Evolutionary conservation across 2,113 vertebrate genomes (phyloP).

Genomic region (Misgurnus anguillicaudatus): DNA sequence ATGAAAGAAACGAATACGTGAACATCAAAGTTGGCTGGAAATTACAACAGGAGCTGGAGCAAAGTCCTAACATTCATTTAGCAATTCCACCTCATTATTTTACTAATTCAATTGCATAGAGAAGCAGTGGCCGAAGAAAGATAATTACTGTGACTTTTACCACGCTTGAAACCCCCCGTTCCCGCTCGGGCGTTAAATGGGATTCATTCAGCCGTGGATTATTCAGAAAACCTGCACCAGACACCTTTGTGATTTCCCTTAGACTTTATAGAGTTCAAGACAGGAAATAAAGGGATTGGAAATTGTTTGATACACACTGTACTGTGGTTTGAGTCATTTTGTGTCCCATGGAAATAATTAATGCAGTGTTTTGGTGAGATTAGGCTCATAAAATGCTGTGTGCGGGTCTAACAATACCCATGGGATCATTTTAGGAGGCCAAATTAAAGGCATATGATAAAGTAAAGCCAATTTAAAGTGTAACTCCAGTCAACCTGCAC

Average conservation of each 20-base stretch:
- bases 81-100: conserved; percentile 49
- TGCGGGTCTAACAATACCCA: background rate
- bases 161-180: conserved; percentile 13
- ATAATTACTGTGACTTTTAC: conserved; percentile 46
- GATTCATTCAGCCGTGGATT: conserved; percentile 43
- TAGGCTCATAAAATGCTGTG: background rate
- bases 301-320: background rate
- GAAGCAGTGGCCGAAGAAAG: conserved; percentile 32
- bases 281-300: background rate
- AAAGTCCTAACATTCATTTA: conserved; percentile 30
- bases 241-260: conserved; percentile 32
- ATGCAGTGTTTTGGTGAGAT: conserved; percentile 17
- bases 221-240: conserved; percentile 24
- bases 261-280: conserved; percentile 9
- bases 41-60: background rate
- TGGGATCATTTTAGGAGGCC: background rate
- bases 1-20: conserved; percentile 5
- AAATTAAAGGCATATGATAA: conserved; percentile 19
- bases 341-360: conserved; percentile 16
- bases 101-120: conserved; percentile 48
- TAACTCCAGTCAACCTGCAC: conserved; percentile 26
- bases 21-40: background rate
- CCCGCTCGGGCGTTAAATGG: conserved; percentile 36
- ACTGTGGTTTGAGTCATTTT: background rate
- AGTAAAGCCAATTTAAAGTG: conserved; percentile 1